Conservation (phyloP, 2,113 vertebrate genomes). For the Ptilonorhynchus violaceus region DNA sequence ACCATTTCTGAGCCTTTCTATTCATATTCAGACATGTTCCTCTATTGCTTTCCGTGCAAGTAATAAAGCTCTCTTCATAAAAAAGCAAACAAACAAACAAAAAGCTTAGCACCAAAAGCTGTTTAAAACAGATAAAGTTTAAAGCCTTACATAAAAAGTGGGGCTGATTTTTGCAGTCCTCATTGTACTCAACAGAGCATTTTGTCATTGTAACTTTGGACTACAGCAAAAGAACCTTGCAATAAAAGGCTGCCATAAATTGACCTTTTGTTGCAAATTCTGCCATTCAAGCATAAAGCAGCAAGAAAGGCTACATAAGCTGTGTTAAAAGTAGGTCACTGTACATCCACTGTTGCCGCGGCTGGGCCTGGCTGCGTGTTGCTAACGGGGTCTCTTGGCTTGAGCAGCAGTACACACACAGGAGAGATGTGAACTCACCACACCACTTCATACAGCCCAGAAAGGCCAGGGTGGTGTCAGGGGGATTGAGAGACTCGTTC, state of each 20-base stretch:
- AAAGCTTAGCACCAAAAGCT: background rate
- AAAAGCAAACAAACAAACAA: background rate
- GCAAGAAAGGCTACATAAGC: conserved; percentile 30
- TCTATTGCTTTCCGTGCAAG: background rate
- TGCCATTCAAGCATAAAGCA: conserved; percentile 59
- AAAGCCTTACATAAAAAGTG: background rate
- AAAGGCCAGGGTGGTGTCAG: background rate
- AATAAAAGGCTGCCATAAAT: conserved; percentile 50
- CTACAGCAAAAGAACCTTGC: background rate
- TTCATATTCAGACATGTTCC: background rate
- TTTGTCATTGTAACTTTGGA: conserved; percentile 12
- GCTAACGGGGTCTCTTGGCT: background rate
- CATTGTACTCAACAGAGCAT: background rate
- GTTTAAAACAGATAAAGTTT: conserved; percentile 13
- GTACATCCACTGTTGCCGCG: background rate
- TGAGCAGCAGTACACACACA: background rate
- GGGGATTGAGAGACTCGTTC: background rate
- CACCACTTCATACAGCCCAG: fast-evolving
- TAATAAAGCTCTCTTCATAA: background rate
- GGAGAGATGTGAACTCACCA: background rate
- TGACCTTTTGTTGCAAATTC: conserved; percentile 58
- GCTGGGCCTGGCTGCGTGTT: background rate
- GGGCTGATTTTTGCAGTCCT: conserved; percentile 7
- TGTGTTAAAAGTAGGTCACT: conserved; percentile 57
- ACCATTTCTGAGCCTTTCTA: background rate